Evolutionary conservation across 2,797 vertebrate genomes (phyloP).

Genomic region (Eulemur coronatus): DNA sequence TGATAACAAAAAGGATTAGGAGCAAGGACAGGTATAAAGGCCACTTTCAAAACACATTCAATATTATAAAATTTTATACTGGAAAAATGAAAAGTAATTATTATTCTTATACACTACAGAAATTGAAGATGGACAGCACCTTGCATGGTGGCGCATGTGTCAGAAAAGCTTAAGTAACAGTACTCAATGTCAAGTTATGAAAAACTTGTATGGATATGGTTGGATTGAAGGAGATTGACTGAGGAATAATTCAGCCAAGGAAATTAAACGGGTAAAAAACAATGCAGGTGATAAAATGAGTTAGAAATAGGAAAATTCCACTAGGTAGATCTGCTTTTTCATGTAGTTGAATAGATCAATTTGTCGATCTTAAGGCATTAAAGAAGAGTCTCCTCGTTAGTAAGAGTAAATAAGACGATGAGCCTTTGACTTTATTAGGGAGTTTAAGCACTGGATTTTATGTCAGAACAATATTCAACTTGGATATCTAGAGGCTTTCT

Average conservation of each 20-base stretch:
- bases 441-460: background rate
- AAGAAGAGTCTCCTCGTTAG: background rate
- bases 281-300: background rate
- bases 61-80: background rate
- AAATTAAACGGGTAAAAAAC: slow-evolving; percentile 5
- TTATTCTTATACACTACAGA: background rate
- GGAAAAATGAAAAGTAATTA: background rate
- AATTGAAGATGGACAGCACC: background rate
- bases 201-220: background rate
- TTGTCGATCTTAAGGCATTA: background rate
- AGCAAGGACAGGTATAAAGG: background rate
- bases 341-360: background rate
- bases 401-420: background rate
- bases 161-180: background rate
- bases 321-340: background rate
- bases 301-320: background rate
- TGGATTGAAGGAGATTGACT: background rate
- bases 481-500: background rate
- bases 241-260: background rate
- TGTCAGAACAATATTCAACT: background rate
- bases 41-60: background rate
- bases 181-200: background rate
- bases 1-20: background rate
- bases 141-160: background rate
- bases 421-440: background rate